These are phyloP conservation scores for Nyleta sp. DNA, from an alignment of 2,888 invertebrate species.

Conservation along the genomic window DNA sequence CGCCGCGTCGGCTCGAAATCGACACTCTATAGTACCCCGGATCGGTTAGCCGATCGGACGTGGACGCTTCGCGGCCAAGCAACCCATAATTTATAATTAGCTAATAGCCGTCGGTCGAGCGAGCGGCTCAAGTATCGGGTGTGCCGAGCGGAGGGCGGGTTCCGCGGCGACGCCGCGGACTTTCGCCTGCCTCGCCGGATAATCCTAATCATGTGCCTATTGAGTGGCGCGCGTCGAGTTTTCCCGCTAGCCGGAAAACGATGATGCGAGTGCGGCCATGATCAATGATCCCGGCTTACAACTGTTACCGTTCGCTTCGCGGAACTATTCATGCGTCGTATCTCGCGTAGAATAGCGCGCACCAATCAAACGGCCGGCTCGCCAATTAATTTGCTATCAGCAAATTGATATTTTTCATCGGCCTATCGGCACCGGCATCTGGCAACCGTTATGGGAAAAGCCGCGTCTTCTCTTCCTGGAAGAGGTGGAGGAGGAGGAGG, in stretches of 20 bases:
- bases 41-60: no score
- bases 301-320: slow-evolving; percentile 62
- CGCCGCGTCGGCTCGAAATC: no score
- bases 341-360: slow-evolving; percentile 43
- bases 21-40: slow-evolving; percentile 25
- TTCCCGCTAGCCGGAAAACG: slow-evolving; percentile 59
- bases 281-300: slow-evolving; percentile 62
- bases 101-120: slow-evolving; percentile 63
- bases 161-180: slow-evolving; percentile 15
- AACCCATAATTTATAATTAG: slow-evolving; percentile 67
- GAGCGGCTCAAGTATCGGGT: no score
- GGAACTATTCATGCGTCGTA: slow-evolving; percentile 55
- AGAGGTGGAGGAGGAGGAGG: no score
- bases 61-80: slow-evolving; percentile 34
- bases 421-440: slow-evolving; percentile 39
- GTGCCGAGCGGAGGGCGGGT: slow-evolving; percentile 22
- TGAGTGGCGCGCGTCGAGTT: slow-evolving; percentile 39
- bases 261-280: slow-evolving; percentile 42
- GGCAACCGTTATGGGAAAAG: no score
- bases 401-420: slow-evolving; percentile 46
- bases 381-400: slow-evolving; percentile 55
- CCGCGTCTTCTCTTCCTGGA: no score
- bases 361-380: slow-evolving; percentile 35
- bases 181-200: no score
- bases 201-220: slow-evolving; percentile 41